These are phyloP conservation scores for Chloropsis cyanopogon DNA, from an alignment of 2,113 vertebrate genomes.

Conservation along the genomic window DNA sequence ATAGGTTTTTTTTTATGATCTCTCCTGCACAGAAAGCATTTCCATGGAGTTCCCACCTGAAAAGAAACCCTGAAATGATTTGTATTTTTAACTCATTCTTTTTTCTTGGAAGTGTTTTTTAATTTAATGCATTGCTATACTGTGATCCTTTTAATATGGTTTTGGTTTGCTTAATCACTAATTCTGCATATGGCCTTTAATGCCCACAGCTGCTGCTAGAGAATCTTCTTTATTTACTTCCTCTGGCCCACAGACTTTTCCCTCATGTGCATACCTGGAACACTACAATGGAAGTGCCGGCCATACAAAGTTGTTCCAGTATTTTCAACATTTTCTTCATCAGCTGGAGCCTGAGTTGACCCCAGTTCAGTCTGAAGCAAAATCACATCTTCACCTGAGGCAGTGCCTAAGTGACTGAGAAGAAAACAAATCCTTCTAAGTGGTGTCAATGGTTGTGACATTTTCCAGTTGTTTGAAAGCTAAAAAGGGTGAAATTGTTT, in stretches of 20 bases:
- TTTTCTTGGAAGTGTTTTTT: conserved; percentile 3
- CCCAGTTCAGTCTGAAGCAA: not conserved
- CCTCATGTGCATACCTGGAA: not conserved
- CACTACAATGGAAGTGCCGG: not conserved
- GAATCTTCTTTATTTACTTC: not conserved
- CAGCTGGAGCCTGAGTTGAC: not conserved
- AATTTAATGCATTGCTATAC: not conserved
- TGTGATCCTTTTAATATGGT: not conserved
- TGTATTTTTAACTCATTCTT: not conserved
- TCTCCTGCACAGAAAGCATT: not conserved
- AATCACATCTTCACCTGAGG: not conserved
- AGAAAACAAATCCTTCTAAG: not conserved
- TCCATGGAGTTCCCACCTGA: not conserved
- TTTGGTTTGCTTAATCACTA: not conserved
- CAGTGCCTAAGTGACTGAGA: not conserved
- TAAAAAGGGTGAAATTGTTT: not conserved
- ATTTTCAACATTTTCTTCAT: not conserved
- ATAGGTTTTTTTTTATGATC: not conserved
- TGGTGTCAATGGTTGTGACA: not conserved
- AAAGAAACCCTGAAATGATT: not conserved
- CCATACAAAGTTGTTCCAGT: not conserved
- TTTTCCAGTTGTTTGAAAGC: conserved; percentile 43
- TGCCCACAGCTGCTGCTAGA: not conserved
- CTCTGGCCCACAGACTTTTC: not conserved
- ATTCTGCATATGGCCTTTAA: not conserved